phyloP scores from a whole-genome alignment of 37 sponge, comb jelly and placozoan genomes.

The Diacarnus erythraeanus region DNA sequence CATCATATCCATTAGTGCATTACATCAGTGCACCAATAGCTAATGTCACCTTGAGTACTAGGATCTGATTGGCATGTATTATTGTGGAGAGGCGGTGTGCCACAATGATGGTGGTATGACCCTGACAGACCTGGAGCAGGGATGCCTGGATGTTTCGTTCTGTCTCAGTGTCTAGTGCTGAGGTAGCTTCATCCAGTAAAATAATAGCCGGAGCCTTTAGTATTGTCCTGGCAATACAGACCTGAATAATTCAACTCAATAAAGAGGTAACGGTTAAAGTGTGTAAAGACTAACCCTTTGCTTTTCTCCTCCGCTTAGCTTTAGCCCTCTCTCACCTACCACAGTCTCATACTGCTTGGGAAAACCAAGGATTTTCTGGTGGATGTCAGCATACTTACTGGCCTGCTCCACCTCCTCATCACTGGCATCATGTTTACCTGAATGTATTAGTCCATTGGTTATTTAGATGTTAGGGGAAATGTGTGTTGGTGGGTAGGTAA shows the following conservation, averaged over 20 bases:
- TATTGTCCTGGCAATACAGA: constrained; percentile 91
- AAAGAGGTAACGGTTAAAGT: neutral
- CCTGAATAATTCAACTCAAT: neutral
- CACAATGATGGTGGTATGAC: constrained; percentile 89
- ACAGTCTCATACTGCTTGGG: constrained; percentile 86
- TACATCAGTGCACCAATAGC: no score
- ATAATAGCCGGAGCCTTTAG: constrained; percentile 93
- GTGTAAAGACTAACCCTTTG: constrained; percentile 67
- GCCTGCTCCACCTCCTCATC: constrained; percentile 87
- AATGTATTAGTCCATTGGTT: no score
- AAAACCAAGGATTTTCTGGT: constrained; percentile 79
- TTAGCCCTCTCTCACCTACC: constrained; percentile 98
- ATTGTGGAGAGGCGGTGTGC: constrained; percentile 97
- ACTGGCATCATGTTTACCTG: constrained; percentile 50
- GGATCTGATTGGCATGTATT: constrained; percentile 92
- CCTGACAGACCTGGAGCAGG: constrained; percentile 81
- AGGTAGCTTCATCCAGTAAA: constrained; percentile 97
- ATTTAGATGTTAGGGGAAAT: no score
- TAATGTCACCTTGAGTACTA: constrained; percentile 88
- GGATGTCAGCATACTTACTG: constrained; percentile 91
- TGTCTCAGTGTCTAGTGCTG: constrained; percentile 96
- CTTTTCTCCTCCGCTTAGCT: constrained; percentile 99
- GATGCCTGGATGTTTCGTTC: constrained; percentile 94
- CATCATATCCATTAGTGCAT: no score
- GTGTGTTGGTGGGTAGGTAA: no score